These are phyloP conservation scores for Phoxinus phoxinus DNA, from an alignment of 2,113 vertebrate genomes.

Conservation along the genomic window DNA sequence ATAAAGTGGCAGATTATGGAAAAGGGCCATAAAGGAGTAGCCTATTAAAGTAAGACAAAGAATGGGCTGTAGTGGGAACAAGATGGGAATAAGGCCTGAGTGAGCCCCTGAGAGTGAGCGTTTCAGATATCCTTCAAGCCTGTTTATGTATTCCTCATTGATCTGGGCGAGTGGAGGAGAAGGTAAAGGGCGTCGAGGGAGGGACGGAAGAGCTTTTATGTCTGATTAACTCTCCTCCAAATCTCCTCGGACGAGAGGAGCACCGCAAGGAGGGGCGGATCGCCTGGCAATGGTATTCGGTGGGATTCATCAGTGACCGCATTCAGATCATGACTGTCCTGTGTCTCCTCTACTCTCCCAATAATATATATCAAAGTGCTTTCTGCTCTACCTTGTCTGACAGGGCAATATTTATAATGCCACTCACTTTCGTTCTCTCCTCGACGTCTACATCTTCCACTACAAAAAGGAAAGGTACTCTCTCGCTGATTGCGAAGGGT, in stretches of 20 bases:
- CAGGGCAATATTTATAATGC: slow-evolving; percentile 56
- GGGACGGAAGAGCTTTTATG: slow-evolving; percentile 73
- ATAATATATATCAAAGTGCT: slow-evolving; percentile 57
- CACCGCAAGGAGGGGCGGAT: slow-evolving; percentile 57
- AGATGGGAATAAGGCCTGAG: neutral
- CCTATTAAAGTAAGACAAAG: neutral
- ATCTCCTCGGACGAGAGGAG: slow-evolving; percentile 50
- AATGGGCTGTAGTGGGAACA: neutral
- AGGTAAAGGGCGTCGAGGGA: neutral
- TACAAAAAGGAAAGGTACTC: slow-evolving; percentile 29
- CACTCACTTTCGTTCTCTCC: slow-evolving; percentile 42
- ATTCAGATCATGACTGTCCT: slow-evolving; percentile 50
- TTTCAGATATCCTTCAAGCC: slow-evolving; percentile 46
- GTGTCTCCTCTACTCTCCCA: slow-evolving; percentile 53
- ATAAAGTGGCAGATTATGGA: neutral
- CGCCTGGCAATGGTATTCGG: slow-evolving; percentile 71
- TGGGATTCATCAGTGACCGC: slow-evolving; percentile 65
- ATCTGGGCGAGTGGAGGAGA: slow-evolving; percentile 26
- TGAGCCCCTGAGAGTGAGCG: slow-evolving; percentile 9
- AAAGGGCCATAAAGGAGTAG: neutral
- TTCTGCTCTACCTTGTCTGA: slow-evolving; percentile 48
- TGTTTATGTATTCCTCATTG: slow-evolving; percentile 59
- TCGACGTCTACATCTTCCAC: slow-evolving; percentile 22
- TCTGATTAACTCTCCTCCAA: slow-evolving; percentile 73
- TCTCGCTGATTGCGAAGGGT: slow-evolving; percentile 13